These are phyloP conservation scores for Sus cebifrons DNA, from an alignment of 2,797 vertebrate species.

Conservation along the genomic window DNA sequence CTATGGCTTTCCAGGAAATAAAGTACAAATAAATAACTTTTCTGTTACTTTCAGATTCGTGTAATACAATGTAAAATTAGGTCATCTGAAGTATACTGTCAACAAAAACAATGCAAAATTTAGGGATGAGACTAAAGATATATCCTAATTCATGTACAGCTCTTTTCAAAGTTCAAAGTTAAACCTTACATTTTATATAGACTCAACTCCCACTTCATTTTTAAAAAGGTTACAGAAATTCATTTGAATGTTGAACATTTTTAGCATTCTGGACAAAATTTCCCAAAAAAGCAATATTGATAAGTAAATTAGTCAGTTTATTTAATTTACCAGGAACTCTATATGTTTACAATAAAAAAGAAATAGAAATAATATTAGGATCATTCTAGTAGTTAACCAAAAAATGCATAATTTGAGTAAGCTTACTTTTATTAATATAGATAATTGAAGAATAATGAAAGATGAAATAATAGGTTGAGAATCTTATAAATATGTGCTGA, in stretches of 20 bases:
- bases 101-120: background rate
- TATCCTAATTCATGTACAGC: background rate
- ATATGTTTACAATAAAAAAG: background rate
- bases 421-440: background rate
- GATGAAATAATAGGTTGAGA: background rate
- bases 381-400: background rate
- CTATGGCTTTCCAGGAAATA: background rate
- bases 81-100: background rate
- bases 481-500: background rate
- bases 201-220: background rate
- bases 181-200: background rate
- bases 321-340: background rate
- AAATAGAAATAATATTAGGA: background rate
- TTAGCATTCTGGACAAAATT: background rate
- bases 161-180: background rate
- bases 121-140: background rate
- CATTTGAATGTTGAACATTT: background rate
- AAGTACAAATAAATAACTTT: background rate
- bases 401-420: background rate
- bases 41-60: background rate
- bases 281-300: background rate
- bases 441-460: background rate
- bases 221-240: background rate
- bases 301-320: background rate
- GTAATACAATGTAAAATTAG: slow-evolving; percentile 12